A percentile compares a stretch with the other conserved stretches of the same genome.
Evolutionary conservation across 2,888 invertebrate species (phyloP).

Genomic region (Pachymerium ferrugineum): DNA sequence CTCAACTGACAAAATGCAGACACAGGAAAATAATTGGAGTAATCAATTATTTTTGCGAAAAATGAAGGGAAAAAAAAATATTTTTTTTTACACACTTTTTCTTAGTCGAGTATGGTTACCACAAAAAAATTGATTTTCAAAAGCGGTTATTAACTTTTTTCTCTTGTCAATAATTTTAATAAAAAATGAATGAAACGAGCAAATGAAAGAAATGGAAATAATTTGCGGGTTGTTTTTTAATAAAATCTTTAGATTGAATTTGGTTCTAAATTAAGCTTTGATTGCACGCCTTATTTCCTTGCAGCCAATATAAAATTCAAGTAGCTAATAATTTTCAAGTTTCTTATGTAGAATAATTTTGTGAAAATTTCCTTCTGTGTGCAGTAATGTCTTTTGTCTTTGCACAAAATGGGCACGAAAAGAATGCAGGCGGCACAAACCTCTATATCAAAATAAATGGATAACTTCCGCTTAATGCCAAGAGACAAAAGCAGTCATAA

Average conservation of each 20-base stretch:
- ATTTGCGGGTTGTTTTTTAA: background rate
- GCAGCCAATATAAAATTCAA: background rate
- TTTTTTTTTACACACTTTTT: background rate
- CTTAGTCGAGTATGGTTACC: background rate
- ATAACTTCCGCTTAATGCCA: background rate
- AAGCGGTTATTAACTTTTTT: background rate
- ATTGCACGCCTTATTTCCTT: background rate
- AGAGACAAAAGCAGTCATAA: conserved; percentile 10
- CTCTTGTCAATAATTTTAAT: background rate
- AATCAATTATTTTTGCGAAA: background rate
- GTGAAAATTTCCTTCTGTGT: too few relatives aligned
- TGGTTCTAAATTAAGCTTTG: too few relatives aligned
- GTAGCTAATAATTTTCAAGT: too few relatives aligned
- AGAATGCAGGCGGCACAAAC: background rate
- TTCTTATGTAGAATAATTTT: too few relatives aligned
- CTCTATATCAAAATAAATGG: background rate
- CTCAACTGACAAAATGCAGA: background rate
- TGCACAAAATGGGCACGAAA: background rate
- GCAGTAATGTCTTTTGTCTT: background rate
- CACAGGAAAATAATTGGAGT: background rate
- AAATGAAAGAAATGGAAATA: background rate
- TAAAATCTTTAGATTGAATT: background rate
- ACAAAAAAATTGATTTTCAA: background rate
- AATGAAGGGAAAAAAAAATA: background rate
- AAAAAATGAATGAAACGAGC: background rate